Conservation (phyloP, 1,140 invertebrate genomes). For the Leptinotarsa defecta region DNA sequence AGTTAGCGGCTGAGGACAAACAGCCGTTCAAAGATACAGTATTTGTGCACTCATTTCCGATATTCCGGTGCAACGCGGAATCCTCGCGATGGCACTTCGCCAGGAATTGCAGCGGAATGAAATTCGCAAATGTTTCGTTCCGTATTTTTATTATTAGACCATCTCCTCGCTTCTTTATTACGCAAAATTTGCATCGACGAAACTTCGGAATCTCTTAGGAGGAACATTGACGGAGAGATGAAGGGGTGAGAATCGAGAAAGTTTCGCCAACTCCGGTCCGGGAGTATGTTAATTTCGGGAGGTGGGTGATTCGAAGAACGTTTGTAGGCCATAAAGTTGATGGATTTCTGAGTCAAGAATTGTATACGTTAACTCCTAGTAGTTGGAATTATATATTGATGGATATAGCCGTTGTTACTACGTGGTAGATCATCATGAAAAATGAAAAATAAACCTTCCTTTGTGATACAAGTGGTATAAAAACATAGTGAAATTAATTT, state of each 20-base stretch:
- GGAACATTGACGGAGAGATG: constrained; percentile 29
- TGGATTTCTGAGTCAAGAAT: not conserved
- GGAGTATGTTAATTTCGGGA: constrained; percentile 30
- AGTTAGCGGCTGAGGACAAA: not conserved
- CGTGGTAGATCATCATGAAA: too few relatives aligned
- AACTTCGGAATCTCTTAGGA: constrained; percentile 25
- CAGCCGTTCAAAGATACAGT: constrained; percentile 4
- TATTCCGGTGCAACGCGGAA: constrained; percentile 26
- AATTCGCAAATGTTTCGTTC: constrained; percentile 41
- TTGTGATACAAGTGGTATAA: too few relatives aligned
- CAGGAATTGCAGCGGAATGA: constrained; percentile 40
- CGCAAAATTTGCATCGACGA: constrained; percentile 39
- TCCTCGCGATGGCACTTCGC: constrained; percentile 38
- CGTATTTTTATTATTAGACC: constrained; percentile 45
- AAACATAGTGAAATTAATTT: not conserved
- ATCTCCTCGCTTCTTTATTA: constrained; percentile 44
- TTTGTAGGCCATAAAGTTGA: not conserved
- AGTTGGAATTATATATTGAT: not conserved
- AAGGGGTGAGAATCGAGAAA: constrained; percentile 30
- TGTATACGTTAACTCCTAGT: too few relatives aligned
- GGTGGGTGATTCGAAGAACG: constrained; percentile 11
- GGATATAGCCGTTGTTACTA: too few relatives aligned
- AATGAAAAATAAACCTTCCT: too few relatives aligned
- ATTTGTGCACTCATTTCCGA: constrained; percentile 15
- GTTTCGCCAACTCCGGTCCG: constrained; percentile 18